A percentile compares a stretch with the other conserved stretches of the same genome.
These are phyloP conservation scores for Agrypnus murinus DNA, from an alignment of 2,888 invertebrate genomes.

Conservation along the genomic window DNA sequence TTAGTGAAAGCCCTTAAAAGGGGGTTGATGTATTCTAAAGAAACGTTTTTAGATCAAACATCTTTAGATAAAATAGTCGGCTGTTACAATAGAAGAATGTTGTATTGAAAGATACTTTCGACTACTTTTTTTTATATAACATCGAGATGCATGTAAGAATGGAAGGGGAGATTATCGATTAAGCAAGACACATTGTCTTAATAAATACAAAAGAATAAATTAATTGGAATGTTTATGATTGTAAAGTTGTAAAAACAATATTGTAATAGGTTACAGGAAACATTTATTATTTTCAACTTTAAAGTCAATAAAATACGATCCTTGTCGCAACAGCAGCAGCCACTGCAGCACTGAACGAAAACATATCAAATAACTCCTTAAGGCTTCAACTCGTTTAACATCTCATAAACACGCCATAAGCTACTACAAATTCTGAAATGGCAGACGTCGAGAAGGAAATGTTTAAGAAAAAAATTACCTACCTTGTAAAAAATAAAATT, in stretches of 20 bases:
- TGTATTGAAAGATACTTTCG: constrained; percentile 16
- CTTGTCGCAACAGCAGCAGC: constrained; percentile 2
- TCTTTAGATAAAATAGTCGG: constrained; percentile 33
- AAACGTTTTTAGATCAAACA: constrained; percentile 38
- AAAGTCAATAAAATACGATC: constrained; percentile 8
- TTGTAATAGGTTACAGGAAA: constrained; percentile 13
- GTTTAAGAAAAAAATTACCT: not conserved
- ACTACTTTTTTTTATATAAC: constrained; percentile 1
- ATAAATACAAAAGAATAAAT: too few species aligned
- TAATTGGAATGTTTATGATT: too few species aligned
- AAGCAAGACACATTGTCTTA: too few species aligned
- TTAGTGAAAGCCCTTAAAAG: constrained; percentile 46
- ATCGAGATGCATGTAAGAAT: constrained; percentile 6
- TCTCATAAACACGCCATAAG: constrained; percentile 42
- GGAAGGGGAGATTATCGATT: too few species aligned
- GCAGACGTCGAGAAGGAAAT: constrained; percentile 24
- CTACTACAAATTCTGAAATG: constrained; percentile 33
- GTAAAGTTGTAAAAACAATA: too few species aligned
- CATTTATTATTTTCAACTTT: constrained; percentile 4
- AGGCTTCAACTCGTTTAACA: constrained; percentile 34
- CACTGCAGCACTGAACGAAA: constrained; percentile 8
- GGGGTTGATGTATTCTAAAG: constrained; percentile 39
- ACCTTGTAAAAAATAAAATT: constrained; percentile 24
- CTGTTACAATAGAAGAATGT: constrained; percentile 25
- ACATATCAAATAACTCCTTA: constrained; percentile 37